These are phyloP conservation scores for Ispidina picta DNA, from an alignment of 2,797 vertebrate species.

Conservation along the genomic window DNA sequence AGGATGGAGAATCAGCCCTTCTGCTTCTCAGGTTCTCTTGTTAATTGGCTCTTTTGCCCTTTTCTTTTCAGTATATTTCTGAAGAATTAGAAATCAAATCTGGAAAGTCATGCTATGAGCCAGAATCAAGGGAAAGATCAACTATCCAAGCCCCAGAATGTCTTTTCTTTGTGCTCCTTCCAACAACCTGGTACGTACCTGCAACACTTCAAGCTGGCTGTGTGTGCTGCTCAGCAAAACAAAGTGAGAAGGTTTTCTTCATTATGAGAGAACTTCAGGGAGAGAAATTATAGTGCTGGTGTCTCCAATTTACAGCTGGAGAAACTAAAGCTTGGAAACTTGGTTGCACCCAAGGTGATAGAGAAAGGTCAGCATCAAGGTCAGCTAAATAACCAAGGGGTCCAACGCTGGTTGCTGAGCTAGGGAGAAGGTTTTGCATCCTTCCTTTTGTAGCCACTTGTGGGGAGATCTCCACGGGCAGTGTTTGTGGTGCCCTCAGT, in stretches of 20 bases:
- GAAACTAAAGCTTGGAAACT: background rate
- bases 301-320: background rate
- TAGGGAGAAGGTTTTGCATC: background rate
- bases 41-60: background rate
- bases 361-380: background rate
- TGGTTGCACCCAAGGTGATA: background rate
- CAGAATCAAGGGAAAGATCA: background rate
- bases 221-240: background rate
- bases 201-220: background rate
- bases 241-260: background rate
- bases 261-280: background rate
- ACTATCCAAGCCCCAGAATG: background rate
- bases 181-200: background rate
- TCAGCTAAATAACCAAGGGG: background rate
- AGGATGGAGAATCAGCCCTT: background rate
- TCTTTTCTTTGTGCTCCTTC: background rate
- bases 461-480: background rate
- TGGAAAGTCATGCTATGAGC: background rate
- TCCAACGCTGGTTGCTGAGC: background rate
- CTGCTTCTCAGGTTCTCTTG: background rate
- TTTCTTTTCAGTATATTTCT: background rate
- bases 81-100: background rate
- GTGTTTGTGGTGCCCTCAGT: background rate
- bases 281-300: background rate
- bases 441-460: background rate